Evolutionary conservation across 1,140 invertebrate genomes (phyloP).

Genomic region (Tetranychus urticae): DNA sequence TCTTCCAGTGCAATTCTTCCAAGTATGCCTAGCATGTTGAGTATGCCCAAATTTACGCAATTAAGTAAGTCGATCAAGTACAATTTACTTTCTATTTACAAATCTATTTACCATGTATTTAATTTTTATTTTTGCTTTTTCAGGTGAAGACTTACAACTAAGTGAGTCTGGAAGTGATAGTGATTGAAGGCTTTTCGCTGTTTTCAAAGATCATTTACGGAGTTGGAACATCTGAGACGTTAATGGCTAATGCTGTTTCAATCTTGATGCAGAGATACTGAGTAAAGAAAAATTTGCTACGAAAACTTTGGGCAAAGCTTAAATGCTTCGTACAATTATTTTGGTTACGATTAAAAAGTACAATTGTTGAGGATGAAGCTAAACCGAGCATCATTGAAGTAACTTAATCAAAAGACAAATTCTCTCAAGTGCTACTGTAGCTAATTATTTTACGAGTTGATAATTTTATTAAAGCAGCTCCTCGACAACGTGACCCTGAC

Average conservation of each 20-base stretch:
- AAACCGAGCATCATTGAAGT: slow-evolving; percentile 83
- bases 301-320: slow-evolving; percentile 76
- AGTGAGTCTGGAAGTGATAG: too few relatives aligned
- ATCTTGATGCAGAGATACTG: slow-evolving; percentile 58
- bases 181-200: too few relatives aligned
- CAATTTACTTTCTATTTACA: background rate
- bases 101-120: too few relatives aligned
- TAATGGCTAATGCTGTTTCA: slow-evolving; percentile 82
- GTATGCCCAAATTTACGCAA: slow-evolving; percentile 15
- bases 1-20: background rate
- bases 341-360: slow-evolving; percentile 55
- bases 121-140: too few relatives aligned
- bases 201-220: slow-evolving; percentile 56
- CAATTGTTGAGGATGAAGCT: slow-evolving; percentile 16
- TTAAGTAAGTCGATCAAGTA: slow-evolving; percentile 12
- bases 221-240: slow-evolving; percentile 76
- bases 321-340: slow-evolving; percentile 64
- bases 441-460: slow-evolving; percentile 95
- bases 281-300: slow-evolving; percentile 95
- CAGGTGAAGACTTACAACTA: too few relatives aligned
- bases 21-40: background rate
- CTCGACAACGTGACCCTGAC: slow-evolving; percentile 65
- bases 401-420: slow-evolving; percentile 86
- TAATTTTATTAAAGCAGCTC: slow-evolving; percentile 83
- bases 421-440: slow-evolving; percentile 76